These are phyloP conservation scores for Lucilia cuprina DNA, from an alignment of 1,140 invertebrate species.

Conservation along the genomic window DNA sequence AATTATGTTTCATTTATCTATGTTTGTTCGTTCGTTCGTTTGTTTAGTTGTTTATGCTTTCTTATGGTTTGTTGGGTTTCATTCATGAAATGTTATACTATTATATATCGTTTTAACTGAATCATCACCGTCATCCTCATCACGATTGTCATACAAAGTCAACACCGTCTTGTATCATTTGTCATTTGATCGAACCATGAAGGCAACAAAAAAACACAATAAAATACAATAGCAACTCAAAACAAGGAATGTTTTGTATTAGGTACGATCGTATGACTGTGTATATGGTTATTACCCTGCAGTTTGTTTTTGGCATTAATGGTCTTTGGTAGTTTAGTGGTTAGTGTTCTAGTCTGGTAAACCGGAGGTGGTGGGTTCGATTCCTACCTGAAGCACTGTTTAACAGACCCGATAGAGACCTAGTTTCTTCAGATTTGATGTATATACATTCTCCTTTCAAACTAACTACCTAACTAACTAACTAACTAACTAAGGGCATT, in stretches of 20 bases:
- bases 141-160: slow-evolving; percentile 20
- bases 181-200: slow-evolving; percentile 30
- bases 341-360: no score
- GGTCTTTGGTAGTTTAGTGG: no score
- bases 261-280: neutral
- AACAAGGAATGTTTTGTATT: neutral
- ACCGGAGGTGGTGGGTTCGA: no score
- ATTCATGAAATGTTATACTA: neutral
- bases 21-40: no score
- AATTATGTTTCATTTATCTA: no score
- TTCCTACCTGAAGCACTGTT: no score
- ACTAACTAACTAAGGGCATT: no score
- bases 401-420: no score
- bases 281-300: neutral
- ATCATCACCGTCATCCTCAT: slow-evolving; percentile 15
- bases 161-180: slow-evolving; percentile 29
- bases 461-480: no score
- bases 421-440: no score
- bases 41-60: neutral
- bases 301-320: no score
- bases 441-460: no score
- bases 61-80: neutral
- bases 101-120: slow-evolving; percentile 20
- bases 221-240: neutral
- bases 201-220: slow-evolving; percentile 8